phyloP scores from a whole-genome alignment of 2,113 vertebrate genomes.

The Bufo gargarizans region DNA sequence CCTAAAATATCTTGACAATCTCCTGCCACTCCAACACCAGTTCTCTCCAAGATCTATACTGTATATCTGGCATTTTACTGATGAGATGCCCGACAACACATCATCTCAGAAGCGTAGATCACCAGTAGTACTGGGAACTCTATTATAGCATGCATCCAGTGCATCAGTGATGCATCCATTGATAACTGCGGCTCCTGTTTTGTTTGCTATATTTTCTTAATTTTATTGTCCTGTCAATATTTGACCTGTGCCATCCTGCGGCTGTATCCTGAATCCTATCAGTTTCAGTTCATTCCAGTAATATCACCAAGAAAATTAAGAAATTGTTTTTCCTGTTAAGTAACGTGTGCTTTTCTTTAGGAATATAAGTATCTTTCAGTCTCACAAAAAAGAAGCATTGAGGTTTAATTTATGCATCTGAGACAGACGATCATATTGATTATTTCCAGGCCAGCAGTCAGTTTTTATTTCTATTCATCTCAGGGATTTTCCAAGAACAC shows the following conservation, averaged over 20 bases:
- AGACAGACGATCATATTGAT: slow-evolving; percentile 14
- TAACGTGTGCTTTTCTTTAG: neutral
- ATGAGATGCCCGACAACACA: no score
- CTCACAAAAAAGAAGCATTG: neutral
- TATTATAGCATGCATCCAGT: no score
- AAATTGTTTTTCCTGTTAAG: neutral
- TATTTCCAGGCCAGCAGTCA: slow-evolving; percentile 9
- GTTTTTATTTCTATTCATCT: neutral
- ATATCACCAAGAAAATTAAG: neutral
- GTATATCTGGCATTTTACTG: no score
- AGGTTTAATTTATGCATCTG: neutral
- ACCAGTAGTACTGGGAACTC: no score
- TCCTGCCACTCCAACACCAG: no score
- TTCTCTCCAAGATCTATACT: no score
- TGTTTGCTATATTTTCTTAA: neutral
- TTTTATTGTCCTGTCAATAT: neutral
- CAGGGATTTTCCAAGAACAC: neutral
- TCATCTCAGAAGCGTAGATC: no score
- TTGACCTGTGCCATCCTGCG: neutral
- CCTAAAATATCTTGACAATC: no score
- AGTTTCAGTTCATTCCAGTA: neutral
- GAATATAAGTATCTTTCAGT: neutral
- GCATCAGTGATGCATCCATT: neutral
- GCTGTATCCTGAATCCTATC: neutral
- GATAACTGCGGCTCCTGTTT: neutral